Percentiles rank a stretch among this genome's conserved stretches.
These are phyloP conservation scores for Aplysia californica DNA, from an alignment of 1,140 invertebrate species.

Conservation along the genomic window DNA sequence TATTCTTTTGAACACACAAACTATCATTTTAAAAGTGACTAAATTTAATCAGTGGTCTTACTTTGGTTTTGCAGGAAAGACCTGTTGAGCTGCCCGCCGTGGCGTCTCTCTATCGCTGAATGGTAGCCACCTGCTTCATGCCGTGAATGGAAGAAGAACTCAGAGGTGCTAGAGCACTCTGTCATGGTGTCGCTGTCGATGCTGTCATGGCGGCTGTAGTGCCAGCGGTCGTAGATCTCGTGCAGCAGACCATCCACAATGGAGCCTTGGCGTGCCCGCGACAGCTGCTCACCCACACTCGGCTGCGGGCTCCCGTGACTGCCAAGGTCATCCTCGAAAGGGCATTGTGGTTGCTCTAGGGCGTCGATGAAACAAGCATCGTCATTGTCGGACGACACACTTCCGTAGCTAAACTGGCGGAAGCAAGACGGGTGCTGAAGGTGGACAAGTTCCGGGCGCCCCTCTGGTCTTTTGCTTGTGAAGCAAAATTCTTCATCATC, in stretches of 20 bases:
- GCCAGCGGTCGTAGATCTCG: constrained; percentile 68
- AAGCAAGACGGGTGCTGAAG: not conserved
- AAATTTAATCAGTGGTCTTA: too few relatives aligned
- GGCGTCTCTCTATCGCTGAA: constrained; percentile 48
- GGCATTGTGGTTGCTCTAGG: not conserved
- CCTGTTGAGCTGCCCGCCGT: constrained; percentile 43
- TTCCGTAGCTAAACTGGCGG: not conserved
- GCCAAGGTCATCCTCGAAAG: not conserved
- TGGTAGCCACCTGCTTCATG: constrained; percentile 39
- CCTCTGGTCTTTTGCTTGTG: not conserved
- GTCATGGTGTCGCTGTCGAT: constrained; percentile 68
- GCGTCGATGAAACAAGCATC: not conserved
- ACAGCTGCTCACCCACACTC: not conserved
- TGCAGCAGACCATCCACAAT: constrained; percentile 66
- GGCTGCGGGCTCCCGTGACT: not conserved
- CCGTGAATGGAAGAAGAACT: constrained; percentile 49
- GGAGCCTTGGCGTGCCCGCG: constrained; percentile 40
- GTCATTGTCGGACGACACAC: not conserved
- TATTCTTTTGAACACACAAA: too few relatives aligned
- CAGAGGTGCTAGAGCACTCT: constrained; percentile 65
- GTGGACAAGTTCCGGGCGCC: not conserved
- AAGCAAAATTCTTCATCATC: constrained; percentile 9
- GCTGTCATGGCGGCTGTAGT: constrained; percentile 60
- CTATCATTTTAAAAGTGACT: too few relatives aligned
- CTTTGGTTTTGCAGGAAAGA: constrained; percentile 56